These are phyloP conservation scores for Unio delphinus DNA, from an alignment of 2,888 invertebrate genomes.

Conservation along the genomic window DNA sequence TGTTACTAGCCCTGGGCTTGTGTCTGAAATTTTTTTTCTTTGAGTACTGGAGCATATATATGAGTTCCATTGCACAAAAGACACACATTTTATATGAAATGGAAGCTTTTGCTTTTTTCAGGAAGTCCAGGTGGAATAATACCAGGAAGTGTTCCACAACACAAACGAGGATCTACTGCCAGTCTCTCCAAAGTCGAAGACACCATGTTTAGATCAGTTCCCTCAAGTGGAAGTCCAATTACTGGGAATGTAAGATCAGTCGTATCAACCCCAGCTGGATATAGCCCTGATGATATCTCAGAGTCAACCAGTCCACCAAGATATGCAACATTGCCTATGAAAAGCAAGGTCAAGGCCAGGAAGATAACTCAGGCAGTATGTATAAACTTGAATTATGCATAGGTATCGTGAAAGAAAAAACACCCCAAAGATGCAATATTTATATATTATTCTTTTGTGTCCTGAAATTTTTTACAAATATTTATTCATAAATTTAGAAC, in stretches of 20 bases:
- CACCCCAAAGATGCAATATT: too few relatives aligned
- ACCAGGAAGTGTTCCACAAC: slow-evolving; percentile 38
- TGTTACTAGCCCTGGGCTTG: too few relatives aligned
- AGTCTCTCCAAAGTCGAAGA: slow-evolving; percentile 67
- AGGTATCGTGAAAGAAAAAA: too few relatives aligned
- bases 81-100: neutral
- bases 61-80: neutral
- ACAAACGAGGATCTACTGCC: slow-evolving; percentile 65
- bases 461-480: too few relatives aligned
- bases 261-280: slow-evolving; percentile 48
- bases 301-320: slow-evolving; percentile 48
- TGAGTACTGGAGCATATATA: too few relatives aligned
- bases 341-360: slow-evolving; percentile 42
- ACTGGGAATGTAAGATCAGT: slow-evolving; percentile 47
- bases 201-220: slow-evolving; percentile 46
- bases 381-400: neutral
- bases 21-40: too few relatives aligned
- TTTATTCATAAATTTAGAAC: too few relatives aligned
- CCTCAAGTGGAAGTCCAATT: slow-evolving; percentile 53
- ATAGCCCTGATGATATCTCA: slow-evolving; percentile 48
- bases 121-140: slow-evolving; percentile 34
- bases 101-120: neutral
- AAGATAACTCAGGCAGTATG: slow-evolving; percentile 40
- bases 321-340: slow-evolving; percentile 44
- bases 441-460: too few relatives aligned